These are phyloP conservation scores for Todiramphus saurophagus DNA, from an alignment of 2,113 vertebrate genomes.

Conservation along the genomic window DNA sequence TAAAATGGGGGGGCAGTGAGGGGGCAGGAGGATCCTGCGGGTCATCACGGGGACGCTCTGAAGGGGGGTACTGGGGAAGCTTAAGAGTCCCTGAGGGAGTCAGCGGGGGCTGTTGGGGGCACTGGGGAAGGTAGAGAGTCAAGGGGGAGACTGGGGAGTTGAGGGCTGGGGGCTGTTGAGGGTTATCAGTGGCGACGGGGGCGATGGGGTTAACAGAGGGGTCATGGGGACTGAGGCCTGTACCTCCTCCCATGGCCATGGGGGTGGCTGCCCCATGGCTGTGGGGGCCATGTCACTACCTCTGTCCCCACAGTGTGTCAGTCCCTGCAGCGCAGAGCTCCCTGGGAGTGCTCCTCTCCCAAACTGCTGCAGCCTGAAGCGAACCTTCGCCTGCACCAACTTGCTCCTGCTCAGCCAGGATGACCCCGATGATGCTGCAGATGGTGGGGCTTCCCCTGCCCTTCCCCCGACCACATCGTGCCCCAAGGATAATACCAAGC, in stretches of 20 bases:
- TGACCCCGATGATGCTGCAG: fast-evolving
- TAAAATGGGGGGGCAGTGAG: not conserved
- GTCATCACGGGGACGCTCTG: not conserved
- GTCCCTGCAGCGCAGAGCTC: fast-evolving
- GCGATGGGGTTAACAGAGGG: not conserved
- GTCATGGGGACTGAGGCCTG: not conserved
- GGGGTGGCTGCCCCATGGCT: not conserved
- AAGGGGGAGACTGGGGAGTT: not conserved
- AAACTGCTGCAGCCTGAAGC: not conserved
- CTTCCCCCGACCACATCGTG: fast-evolving
- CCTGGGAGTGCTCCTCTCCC: no score
- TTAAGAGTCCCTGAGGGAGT: not conserved
- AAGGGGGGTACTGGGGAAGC: not conserved
- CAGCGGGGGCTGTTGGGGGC: not conserved
- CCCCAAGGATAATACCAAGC: fast-evolving
- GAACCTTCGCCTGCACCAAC: not conserved
- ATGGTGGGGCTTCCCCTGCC: fast-evolving
- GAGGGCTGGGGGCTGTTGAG: not conserved
- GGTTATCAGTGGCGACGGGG: not conserved
- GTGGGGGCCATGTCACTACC: not conserved
- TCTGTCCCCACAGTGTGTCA: not conserved
- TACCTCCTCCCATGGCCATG: not conserved
- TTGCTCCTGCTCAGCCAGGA: not conserved
- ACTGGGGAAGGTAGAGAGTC: not conserved
- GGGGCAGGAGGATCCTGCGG: not conserved